phyloP scores from a whole-genome alignment of 2,797 vertebrate species.

The Meda fulgida region DNA sequence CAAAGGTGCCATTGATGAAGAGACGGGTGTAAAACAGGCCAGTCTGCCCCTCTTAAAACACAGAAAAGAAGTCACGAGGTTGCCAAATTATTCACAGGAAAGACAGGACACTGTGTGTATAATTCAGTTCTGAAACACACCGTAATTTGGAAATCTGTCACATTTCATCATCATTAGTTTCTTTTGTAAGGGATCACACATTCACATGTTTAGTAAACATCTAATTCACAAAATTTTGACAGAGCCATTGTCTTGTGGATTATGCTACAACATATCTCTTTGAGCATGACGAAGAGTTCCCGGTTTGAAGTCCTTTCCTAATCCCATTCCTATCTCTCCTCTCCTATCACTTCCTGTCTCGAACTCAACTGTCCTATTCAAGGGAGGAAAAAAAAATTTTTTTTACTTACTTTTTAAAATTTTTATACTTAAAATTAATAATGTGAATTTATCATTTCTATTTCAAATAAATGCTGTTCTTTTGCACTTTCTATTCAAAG shows the following conservation, averaged over 20 bases:
- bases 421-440: neutral
- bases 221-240: neutral
- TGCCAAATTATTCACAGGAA: constrained; percentile 75
- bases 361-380: neutral
- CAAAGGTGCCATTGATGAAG: constrained; percentile 80
- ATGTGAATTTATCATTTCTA: no score
- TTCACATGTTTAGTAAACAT: neutral
- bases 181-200: neutral
- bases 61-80: constrained; percentile 79
- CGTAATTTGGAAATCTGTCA: constrained; percentile 15
- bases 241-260: neutral
- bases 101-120: constrained; percentile 63
- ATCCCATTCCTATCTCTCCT: neutral
- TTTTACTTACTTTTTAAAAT: no score
- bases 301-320: neutral
- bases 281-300: neutral
- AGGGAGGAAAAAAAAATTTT: no score
- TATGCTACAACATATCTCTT: neutral
- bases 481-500: no score
- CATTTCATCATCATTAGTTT: neutral
- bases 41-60: constrained; percentile 68
- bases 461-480: no score
- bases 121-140: constrained; percentile 66
- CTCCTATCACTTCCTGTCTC: neutral
- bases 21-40: constrained; percentile 75